These are phyloP conservation scores for Cynodonichthys magdalenae DNA, from an alignment of 2,797 vertebrate species.

Conservation along the genomic window DNA sequence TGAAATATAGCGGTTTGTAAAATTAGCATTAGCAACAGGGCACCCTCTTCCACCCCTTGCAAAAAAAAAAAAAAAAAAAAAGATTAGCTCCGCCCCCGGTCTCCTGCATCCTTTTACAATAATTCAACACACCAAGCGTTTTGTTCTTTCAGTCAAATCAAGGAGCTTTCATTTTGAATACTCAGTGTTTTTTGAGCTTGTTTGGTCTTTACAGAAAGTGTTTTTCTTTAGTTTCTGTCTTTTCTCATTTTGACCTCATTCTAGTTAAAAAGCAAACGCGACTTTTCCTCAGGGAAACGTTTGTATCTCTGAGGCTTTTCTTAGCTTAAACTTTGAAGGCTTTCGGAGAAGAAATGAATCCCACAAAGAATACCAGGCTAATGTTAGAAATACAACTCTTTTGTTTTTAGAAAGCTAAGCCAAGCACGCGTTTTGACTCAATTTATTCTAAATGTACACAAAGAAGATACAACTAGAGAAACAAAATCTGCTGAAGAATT, in stretches of 20 bases:
- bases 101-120: too few relatives aligned
- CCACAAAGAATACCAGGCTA: slow-evolving; percentile 18
- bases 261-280: slow-evolving; percentile 19
- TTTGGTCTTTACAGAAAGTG: slow-evolving; percentile 25
- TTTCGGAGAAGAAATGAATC: slow-evolving; percentile 34
- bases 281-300: slow-evolving; percentile 30
- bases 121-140: slow-evolving; percentile 1
- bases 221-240: slow-evolving; percentile 23
- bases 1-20: too few relatives aligned
- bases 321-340: slow-evolving; percentile 18
- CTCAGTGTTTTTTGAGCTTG: slow-evolving; percentile 8
- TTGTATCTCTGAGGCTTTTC: slow-evolving; percentile 34
- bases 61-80: too few relatives aligned
- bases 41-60: too few relatives aligned
- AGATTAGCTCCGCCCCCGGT: too few relatives aligned
- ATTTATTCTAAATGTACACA: slow-evolving; percentile 4
- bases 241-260: slow-evolving; percentile 37
- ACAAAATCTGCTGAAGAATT: background rate
- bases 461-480: background rate
- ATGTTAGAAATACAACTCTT: slow-evolving; percentile 22
- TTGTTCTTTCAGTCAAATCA: slow-evolving; percentile 8
- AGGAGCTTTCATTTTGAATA: background rate
- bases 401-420: slow-evolving; percentile 32
- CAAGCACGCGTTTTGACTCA: background rate
- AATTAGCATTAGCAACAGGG: too few relatives aligned